phyloP scores from a whole-genome alignment of 2,888 invertebrate species.

The Ectemnius continuus region DNA sequence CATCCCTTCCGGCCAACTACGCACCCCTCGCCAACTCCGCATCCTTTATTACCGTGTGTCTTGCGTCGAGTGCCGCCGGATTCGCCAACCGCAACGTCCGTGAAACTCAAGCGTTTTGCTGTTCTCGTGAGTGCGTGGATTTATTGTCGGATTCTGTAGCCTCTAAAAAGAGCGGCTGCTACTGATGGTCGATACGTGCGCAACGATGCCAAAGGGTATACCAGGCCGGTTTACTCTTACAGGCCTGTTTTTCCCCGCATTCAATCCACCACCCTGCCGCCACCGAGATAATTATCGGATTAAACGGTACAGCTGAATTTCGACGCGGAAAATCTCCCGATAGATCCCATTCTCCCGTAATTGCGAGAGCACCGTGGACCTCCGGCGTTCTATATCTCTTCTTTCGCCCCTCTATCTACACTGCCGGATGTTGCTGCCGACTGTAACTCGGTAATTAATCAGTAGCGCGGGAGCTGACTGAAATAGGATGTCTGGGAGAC shows the following conservation, averaged over 20 bases:
- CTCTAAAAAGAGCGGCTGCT: slow-evolving; percentile 23
- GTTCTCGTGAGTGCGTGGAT: slow-evolving; percentile 57
- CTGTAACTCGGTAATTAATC: no score
- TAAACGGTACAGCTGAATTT: slow-evolving; percentile 14
- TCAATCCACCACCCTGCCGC: slow-evolving; percentile 1
- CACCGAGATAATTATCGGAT: slow-evolving; percentile 37
- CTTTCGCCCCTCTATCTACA: no score
- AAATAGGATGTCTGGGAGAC: no score
- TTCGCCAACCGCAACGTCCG: slow-evolving; percentile 34
- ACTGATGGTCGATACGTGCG: slow-evolving; percentile 61
- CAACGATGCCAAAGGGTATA: slow-evolving; percentile 20
- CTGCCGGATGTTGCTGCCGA: no score
- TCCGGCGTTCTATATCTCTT: no score
- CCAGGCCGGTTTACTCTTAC: slow-evolving; percentile 8
- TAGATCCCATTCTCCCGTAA: no score
- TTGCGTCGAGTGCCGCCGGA: not conserved
- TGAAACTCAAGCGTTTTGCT: slow-evolving; percentile 57
- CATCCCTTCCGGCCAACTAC: slow-evolving; percentile 6
- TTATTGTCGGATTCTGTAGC: slow-evolving; percentile 61
- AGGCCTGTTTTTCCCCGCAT: slow-evolving; percentile 17
- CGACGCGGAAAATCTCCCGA: not conserved
- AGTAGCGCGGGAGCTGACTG: no score
- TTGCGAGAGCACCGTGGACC: no score
- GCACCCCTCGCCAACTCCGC: not conserved
- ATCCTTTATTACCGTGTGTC: no score